Evolutionary conservation across 2,888 invertebrate genomes (phyloP).

Genomic region (Drosophila kuntzei): DNA sequence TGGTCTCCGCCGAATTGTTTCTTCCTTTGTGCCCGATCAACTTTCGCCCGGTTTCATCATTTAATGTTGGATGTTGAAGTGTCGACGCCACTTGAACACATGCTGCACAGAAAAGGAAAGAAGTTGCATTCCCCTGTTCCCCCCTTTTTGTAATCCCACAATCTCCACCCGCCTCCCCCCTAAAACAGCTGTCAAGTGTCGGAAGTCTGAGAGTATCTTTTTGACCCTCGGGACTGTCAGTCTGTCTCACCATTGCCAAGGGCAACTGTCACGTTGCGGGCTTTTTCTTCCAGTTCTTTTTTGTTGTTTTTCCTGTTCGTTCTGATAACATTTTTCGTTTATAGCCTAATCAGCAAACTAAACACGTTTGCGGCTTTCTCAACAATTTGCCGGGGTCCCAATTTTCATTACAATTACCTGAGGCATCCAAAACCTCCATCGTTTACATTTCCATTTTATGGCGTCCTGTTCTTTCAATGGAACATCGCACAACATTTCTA

Average conservation of each 20-base stretch:
- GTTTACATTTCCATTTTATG: conserved; percentile 2
- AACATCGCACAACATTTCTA: conserved; percentile 30
- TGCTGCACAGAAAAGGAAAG: conserved; percentile 22
- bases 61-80: conserved; percentile 49
- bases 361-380: conserved; percentile 61
- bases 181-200: conserved; percentile 46
- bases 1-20: conserved; percentile 24
- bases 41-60: conserved; percentile 41
- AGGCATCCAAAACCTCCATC: neutral
- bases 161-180: neutral
- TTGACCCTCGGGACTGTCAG: conserved; percentile 16
- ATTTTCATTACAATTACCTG: conserved; percentile 55
- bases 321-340: conserved; percentile 24
- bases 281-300: conserved; percentile 2
- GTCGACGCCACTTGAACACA: conserved; percentile 58
- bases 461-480: conserved; percentile 36
- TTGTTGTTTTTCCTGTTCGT: conserved; percentile 1
- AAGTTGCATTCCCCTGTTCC: conserved; percentile 25
- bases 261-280: conserved; percentile 57
- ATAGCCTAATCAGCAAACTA: conserved; percentile 59
- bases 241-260: conserved; percentile 51
- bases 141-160: neutral
- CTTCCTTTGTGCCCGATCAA: conserved; percentile 32
- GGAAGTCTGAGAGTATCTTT: conserved; percentile 33
- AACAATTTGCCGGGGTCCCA: conserved; percentile 26